A percentile compares a stretch with the other conserved stretches of the same genome.
These are phyloP conservation scores for Antheraea pernyi DNA, from an alignment of 1,140 invertebrate genomes.

Conservation along the genomic window DNA sequence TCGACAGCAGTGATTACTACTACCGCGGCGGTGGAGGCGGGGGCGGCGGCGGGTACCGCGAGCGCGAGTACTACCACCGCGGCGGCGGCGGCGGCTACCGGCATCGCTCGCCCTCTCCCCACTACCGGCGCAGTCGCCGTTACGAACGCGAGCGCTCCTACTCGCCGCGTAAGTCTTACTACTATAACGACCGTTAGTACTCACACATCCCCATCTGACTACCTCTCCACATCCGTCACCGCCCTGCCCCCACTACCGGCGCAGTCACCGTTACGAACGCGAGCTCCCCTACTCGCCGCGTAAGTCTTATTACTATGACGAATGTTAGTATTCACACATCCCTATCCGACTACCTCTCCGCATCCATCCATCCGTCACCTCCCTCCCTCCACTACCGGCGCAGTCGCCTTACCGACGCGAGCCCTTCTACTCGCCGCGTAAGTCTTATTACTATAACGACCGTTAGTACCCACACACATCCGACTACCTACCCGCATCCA, in stretches of 20 bases:
- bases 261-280: constrained; percentile 84
- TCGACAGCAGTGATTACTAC: constrained; percentile 66
- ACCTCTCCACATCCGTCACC: no score
- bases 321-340: constrained; percentile 19
- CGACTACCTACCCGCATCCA: neutral
- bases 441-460: constrained; percentile 59
- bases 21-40: constrained; percentile 60
- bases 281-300: constrained; percentile 93
- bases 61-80: constrained; percentile 72
- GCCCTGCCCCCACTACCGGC: constrained; percentile 79
- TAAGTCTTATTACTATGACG: constrained; percentile 73
- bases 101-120: constrained; percentile 75
- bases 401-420: constrained; percentile 85
- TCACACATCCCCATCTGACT: no score
- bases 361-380: neutral
- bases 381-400: constrained; percentile 56
- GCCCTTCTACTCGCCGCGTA: constrained; percentile 92
- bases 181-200: constrained; percentile 36
- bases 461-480: constrained; percentile 14
- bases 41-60: constrained; percentile 59
- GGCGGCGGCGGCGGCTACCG: constrained; percentile 59
- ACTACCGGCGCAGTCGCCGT: constrained; percentile 79
- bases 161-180: constrained; percentile 86
- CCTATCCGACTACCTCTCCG: neutral
- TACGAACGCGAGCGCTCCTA: constrained; percentile 92